phyloP scores from a whole-genome alignment of 2,888 invertebrate species.

The Epirrhoe alternata region DNA sequence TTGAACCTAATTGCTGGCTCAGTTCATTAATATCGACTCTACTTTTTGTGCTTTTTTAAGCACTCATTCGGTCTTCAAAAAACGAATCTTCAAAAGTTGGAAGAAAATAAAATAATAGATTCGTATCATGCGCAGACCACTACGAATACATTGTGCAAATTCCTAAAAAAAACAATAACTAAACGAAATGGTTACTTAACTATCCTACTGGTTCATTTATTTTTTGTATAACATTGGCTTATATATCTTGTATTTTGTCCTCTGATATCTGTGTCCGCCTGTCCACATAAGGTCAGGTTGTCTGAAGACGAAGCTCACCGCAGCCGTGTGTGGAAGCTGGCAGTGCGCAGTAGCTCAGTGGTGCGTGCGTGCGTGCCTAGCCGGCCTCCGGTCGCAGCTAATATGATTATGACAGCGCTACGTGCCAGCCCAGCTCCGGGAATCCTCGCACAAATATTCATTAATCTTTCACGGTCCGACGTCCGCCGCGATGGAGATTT shows the following conservation, averaged over 20 bases:
- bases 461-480: slow-evolving; percentile 85
- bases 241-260: not conserved
- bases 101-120: slow-evolving; percentile 19
- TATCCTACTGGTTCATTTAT: slow-evolving; percentile 1
- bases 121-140: slow-evolving; percentile 58
- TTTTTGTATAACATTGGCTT: not conserved
- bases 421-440: slow-evolving; percentile 82
- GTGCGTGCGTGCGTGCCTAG: slow-evolving; percentile 74
- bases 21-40: slow-evolving; percentile 10
- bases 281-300: slow-evolving; percentile 24
- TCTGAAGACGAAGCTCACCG: slow-evolving; percentile 34
- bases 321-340: slow-evolving; percentile 48
- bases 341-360: slow-evolving; percentile 47
- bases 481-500: slow-evolving; percentile 85
- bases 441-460: slow-evolving; percentile 85
- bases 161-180: slow-evolving; percentile 5
- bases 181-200: not conserved
- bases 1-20: slow-evolving; percentile 23
- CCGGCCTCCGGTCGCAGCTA: slow-evolving; percentile 77
- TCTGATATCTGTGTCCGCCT: slow-evolving; percentile 5
- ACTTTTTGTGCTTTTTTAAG: not conserved
- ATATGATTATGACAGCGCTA: slow-evolving; percentile 85
- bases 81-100: not conserved
- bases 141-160: slow-evolving; percentile 13
- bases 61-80: not conserved